These are phyloP conservation scores for Apamea anceps DNA, from an alignment of 2,888 invertebrate genomes.

Conservation along the genomic window DNA sequence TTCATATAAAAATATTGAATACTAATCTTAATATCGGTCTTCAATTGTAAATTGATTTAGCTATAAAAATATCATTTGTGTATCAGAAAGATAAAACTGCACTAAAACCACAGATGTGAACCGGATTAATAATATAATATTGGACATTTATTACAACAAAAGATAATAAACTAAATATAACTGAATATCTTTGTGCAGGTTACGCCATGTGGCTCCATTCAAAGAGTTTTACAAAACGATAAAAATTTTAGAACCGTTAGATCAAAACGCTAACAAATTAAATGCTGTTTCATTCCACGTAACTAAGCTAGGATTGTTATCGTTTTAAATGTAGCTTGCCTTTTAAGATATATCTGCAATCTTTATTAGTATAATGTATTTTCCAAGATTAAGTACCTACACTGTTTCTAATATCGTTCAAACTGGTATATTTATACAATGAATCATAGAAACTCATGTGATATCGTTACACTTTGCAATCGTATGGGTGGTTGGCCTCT, in stretches of 20 bases:
- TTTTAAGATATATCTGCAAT: slow-evolving; percentile 24
- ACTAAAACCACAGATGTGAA: slow-evolving; percentile 45
- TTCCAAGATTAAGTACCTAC: slow-evolving; percentile 33
- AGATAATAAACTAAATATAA: slow-evolving; percentile 31
- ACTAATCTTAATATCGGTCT: background rate
- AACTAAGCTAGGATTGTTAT: slow-evolving; percentile 15
- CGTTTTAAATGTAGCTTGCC: slow-evolving; percentile 27
- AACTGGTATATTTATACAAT: slow-evolving; percentile 59
- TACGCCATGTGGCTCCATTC: slow-evolving; percentile 31
- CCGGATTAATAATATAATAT: slow-evolving; percentile 41
- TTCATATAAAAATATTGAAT: background rate
- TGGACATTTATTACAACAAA: slow-evolving; percentile 38
- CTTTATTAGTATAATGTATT: slow-evolving; percentile 18
- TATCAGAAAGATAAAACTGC: slow-evolving; percentile 51
- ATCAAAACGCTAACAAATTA: slow-evolving; percentile 13
- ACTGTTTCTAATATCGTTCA: slow-evolving; percentile 51
- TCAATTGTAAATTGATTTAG: slow-evolving; percentile 41
- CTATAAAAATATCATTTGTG: slow-evolving; percentile 54
- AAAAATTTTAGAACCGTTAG: slow-evolving; percentile 11
- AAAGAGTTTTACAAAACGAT: slow-evolving; percentile 30
- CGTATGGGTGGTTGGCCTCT: slow-evolving; percentile 75
- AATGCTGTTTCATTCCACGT: slow-evolving; percentile 15
- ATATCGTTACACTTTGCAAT: slow-evolving; percentile 70
- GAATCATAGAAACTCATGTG: slow-evolving; percentile 71
- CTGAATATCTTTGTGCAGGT: slow-evolving; percentile 21